Evolutionary conservation across 2,113 vertebrate genomes (phyloP).

Genomic region (Colinus virginianus): DNA sequence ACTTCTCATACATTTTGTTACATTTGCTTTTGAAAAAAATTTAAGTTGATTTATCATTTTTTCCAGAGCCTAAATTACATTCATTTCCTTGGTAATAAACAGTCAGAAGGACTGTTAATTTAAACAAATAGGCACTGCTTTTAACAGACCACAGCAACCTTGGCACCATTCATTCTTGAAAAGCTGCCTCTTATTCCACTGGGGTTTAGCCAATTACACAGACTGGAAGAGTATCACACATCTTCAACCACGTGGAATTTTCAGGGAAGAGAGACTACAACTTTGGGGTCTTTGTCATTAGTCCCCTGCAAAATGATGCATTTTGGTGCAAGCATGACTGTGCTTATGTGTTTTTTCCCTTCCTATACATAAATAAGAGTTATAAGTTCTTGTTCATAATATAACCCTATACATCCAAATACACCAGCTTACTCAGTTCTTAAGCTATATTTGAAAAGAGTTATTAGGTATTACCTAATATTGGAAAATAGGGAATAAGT

Average conservation of each 20-base stretch:
- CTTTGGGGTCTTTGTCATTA: not conserved
- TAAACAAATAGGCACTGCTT: conserved; percentile 33
- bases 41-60: conserved; percentile 25
- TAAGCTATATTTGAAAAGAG: not conserved
- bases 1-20: not conserved
- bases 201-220: not conserved
- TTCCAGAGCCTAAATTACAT: conserved; percentile 37
- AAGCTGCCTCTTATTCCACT: not conserved
- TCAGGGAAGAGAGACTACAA: not conserved
- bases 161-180: not conserved
- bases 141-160: conserved; percentile 36
- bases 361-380: not conserved
- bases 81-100: not conserved
- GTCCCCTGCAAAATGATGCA: not conserved
- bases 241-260: not conserved
- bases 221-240: not conserved
- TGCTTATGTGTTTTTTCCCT: not conserved
- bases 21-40: not conserved
- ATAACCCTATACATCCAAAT: not conserved
- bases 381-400: not conserved
- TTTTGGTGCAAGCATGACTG: not conserved
- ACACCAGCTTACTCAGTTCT: not conserved
- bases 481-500: not conserved
- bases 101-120: conserved; percentile 11
- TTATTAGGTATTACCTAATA: not conserved